phyloP scores from a whole-genome alignment of 2,888 invertebrate species.

The Apamea sordens region DNA sequence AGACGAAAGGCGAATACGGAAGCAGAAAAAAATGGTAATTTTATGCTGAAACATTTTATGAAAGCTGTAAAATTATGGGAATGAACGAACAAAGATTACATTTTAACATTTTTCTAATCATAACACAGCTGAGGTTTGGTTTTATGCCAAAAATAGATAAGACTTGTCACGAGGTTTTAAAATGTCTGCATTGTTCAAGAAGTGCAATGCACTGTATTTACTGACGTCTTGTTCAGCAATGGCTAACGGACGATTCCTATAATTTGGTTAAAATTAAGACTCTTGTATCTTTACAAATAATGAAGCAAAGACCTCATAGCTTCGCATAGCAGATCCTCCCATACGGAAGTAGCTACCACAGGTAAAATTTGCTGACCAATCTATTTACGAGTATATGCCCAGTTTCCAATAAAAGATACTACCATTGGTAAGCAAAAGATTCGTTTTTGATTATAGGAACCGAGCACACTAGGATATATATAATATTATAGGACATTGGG shows the following conservation, averaged over 20 bases:
- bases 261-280: too few species aligned
- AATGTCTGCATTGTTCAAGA: not conserved
- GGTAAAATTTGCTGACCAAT: too few species aligned
- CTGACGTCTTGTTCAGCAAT: not conserved
- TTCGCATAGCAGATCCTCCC: too few species aligned
- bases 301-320: too few species aligned
- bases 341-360: too few species aligned
- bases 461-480: not conserved
- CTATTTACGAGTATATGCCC: too few species aligned
- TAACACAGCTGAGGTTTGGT: not conserved
- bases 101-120: not conserved
- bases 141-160: too few species aligned
- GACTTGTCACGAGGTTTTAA: not conserved
- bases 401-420: too few species aligned
- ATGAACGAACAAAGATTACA: not conserved
- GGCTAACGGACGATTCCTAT: not conserved
- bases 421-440: too few species aligned
- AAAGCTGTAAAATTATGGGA: not conserved
- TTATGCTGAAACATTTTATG: not conserved
- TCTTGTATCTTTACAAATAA: too few species aligned
- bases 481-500: too few species aligned
- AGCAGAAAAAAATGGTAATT: not conserved
- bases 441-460: too few species aligned
- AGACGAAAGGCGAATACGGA: constrained; percentile 19
- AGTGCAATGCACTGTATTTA: not conserved